These are phyloP conservation scores for Agriopis marginaria DNA, from an alignment of 2,888 invertebrate species.

Conservation along the genomic window DNA sequence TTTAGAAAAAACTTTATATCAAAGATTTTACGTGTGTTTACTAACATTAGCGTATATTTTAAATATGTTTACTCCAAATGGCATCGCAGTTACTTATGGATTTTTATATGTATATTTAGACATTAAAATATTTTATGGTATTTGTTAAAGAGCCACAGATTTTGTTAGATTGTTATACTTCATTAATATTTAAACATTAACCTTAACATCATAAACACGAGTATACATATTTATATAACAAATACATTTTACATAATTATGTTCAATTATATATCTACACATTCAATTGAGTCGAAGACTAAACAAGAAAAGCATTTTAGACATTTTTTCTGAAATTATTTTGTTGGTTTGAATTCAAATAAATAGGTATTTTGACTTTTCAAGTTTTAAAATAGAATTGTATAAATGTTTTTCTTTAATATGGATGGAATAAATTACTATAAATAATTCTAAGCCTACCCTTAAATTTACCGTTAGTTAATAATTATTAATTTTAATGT, in stretches of 20 bases:
- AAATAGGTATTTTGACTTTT: not conserved
- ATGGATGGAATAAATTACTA: not conserved
- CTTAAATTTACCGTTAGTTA: slow-evolving; percentile 2
- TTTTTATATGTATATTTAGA: slow-evolving; percentile 75
- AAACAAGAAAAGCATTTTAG: not conserved
- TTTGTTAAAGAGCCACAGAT: slow-evolving; percentile 46
- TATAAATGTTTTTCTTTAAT: not conserved
- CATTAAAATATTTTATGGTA: slow-evolving; percentile 52
- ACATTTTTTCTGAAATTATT: not conserved
- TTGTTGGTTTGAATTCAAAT: not conserved
- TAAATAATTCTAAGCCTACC: not conserved
- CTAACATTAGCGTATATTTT: slow-evolving; percentile 45
- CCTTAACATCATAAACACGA: not conserved
- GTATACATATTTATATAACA: not conserved
- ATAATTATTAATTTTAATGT: not conserved
- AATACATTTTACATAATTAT: not conserved
- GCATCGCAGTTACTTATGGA: slow-evolving; percentile 72
- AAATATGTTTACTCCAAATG: slow-evolving; percentile 63
- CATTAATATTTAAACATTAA: not conserved
- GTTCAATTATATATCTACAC: not conserved
- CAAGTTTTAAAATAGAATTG: too few species aligned
- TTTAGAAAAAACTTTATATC: slow-evolving; percentile 55
- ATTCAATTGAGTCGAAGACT: not conserved
- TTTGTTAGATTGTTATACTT: slow-evolving; percentile 41
- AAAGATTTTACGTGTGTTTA: slow-evolving; percentile 39